Base-by-base conservation (phyloP, 2,888 invertebrate species). In the Trichacis sp. region DNA sequence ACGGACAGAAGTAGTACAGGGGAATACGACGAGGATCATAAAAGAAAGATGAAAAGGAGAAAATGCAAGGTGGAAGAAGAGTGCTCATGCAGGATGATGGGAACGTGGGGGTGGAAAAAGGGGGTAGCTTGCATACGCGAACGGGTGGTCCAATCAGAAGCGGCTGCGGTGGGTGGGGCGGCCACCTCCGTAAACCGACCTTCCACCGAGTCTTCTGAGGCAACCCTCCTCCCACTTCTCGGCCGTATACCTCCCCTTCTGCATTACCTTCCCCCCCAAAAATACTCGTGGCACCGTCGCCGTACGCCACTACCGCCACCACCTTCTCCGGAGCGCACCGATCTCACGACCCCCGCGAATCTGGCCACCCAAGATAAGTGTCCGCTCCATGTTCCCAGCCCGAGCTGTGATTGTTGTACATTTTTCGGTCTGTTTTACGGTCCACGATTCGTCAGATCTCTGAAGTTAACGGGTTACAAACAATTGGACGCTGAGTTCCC, bases 101-200 rank as follows among this genome's bases (percentile, higher is more conserved):
- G 50, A 65, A 61, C 14, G 61, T 49, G 54, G 67, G 64, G 62
- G 65, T 49, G 68, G 60, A 62, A 62, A 64, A 42, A 60, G 58
- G 53, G 45, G 55, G 59, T 30, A 42, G 47, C 58, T 52, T 74
- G 76, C 76, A 74, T 75, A 71, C 71, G 58, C 68, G 58, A 54
- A 68, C 74, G 75, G 80, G 79, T 79, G 79, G 82, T 80, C 83
- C 83, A 84, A 84, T 84, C 81, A 80, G 80, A 79, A 78, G 68
- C 76, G 74, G 74, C 74, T 75, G 75, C 72, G 77, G 78, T 75
- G 78, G 81, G 77, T 79, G 79, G 79, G 80, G 80, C 73, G 78
- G 75, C 79, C 72, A 73, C 72, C 75, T 64, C 59, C 58, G 45
- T 56, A 60, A 69, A 65, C 73, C 78, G 75, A 75, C 76, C 71